Conservation (phyloP, 2,888 invertebrate species). For the Oscheius sp. region DNA sequence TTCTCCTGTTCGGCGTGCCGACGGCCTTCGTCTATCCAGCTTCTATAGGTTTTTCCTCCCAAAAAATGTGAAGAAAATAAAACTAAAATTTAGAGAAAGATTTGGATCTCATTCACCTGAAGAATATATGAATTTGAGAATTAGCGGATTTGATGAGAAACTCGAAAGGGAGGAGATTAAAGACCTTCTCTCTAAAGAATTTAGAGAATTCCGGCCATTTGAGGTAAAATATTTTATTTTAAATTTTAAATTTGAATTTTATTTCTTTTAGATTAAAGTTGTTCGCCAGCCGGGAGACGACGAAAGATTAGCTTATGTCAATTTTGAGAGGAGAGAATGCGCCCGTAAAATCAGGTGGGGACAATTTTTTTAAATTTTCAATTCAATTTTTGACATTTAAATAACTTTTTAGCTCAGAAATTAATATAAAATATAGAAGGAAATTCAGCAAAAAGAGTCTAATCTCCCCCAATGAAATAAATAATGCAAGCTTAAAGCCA, state of each 20-base stretch:
- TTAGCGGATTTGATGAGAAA: slow-evolving; percentile 61
- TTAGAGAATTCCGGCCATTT: slow-evolving; percentile 63
- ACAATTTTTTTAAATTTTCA: slow-evolving; percentile 1
- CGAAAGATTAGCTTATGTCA: slow-evolving; percentile 69
- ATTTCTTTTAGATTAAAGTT: slow-evolving; percentile 63
- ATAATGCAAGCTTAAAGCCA: too few relatives aligned
- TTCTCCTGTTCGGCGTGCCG: neutral
- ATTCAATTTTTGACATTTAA: neutral
- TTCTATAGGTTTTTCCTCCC: slow-evolving; percentile 13
- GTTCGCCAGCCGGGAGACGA: slow-evolving; percentile 65
- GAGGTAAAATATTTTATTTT: slow-evolving; percentile 47
- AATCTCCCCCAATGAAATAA: too few relatives aligned
- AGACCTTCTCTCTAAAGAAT: slow-evolving; percentile 56
- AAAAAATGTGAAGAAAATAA: neutral
- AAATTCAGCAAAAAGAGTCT: too few relatives aligned
- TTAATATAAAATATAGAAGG: too few relatives aligned
- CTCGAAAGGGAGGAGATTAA: slow-evolving; percentile 64
- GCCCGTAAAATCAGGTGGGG: slow-evolving; percentile 60
- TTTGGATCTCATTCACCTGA: slow-evolving; percentile 70
- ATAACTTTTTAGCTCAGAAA: neutral
- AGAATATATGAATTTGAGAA: slow-evolving; percentile 68
- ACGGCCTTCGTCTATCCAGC: slow-evolving; percentile 5
- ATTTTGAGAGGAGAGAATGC: slow-evolving; percentile 62
- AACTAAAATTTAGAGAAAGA: slow-evolving; percentile 51
- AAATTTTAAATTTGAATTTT: neutral